Conservation (phyloP, 2,888 invertebrate species). For the Stenotaenia linearis region DNA sequence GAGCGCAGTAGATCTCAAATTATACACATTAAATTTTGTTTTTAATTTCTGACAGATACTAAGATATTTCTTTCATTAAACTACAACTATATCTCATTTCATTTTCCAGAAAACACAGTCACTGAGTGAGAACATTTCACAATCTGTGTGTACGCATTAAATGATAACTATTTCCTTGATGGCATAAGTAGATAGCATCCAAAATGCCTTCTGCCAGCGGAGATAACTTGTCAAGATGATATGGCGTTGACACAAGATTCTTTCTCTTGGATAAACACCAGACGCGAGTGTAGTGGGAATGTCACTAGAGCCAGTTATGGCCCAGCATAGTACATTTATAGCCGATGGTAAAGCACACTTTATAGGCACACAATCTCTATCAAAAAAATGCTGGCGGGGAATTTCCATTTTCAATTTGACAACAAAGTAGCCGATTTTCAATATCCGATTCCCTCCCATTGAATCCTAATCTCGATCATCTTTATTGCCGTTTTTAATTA, state of each 20-base stretch:
- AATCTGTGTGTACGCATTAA: constrained; percentile 6
- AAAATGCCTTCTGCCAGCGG: background rate
- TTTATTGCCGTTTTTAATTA: background rate
- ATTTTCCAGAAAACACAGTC: background rate
- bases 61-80: background rate
- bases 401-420: constrained; percentile 19
- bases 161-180: constrained; percentile 12
- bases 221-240: constrained; percentile 16
- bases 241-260: constrained; percentile 24
- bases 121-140: background rate
- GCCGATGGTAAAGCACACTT: constrained; percentile 1
- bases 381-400: background rate
- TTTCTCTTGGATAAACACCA: constrained; percentile 12
- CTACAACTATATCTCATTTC: background rate
- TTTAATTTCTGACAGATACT: no score
- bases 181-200: background rate
- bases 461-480: background rate
- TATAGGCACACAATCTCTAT: constrained; percentile 3
- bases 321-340: constrained; percentile 4
- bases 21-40: no score
- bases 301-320: constrained; percentile 12
- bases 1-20: no score
- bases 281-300: background rate
- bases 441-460: background rate
- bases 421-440: background rate